Conservation (phyloP, 1,140 invertebrate species). For the Drosophila seguyi region DNA sequence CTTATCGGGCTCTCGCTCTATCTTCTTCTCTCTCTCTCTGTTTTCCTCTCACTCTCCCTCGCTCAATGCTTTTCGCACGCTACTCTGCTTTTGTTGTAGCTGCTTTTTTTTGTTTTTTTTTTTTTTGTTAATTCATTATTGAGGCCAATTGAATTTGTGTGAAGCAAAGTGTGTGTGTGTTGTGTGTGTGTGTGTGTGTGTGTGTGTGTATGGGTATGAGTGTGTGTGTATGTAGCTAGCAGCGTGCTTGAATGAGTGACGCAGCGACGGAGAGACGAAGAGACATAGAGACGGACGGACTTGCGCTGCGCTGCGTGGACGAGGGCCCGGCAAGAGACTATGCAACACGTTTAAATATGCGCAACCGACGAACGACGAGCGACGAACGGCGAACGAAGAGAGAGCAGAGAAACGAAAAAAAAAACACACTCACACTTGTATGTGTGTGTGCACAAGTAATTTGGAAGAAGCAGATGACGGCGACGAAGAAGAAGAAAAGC, state of each 20-base stretch:
- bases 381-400: slow-evolving; percentile 65
- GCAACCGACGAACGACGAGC: slow-evolving; percentile 73
- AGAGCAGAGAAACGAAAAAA: slow-evolving; percentile 50
- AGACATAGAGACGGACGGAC: slow-evolving; percentile 55
- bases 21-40: not conserved
- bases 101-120: slow-evolving; percentile 49
- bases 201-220: slow-evolving; percentile 10
- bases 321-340: slow-evolving; percentile 80
- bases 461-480: slow-evolving; percentile 69
- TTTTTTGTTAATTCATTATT: slow-evolving; percentile 83
- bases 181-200: slow-evolving; percentile 6
- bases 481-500: slow-evolving; percentile 41
- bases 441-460: slow-evolving; percentile 57
- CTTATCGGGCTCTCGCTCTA: slow-evolving; percentile 58
- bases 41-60: slow-evolving; percentile 9
- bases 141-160: slow-evolving; percentile 82
- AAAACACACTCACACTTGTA: slow-evolving; percentile 30
- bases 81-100: slow-evolving; percentile 40
- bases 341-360: slow-evolving; percentile 82
- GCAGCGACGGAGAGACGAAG: slow-evolving; percentile 64
- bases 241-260: slow-evolving; percentile 78
- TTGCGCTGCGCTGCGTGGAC: slow-evolving; percentile 59
- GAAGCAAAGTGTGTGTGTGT: slow-evolving; percentile 34
- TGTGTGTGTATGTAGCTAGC: slow-evolving; percentile 55
- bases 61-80: slow-evolving; percentile 71